These are phyloP conservation scores for Psococerastis gibbosa DNA, from an alignment of 2,888 invertebrate genomes.

Conservation along the genomic window DNA sequence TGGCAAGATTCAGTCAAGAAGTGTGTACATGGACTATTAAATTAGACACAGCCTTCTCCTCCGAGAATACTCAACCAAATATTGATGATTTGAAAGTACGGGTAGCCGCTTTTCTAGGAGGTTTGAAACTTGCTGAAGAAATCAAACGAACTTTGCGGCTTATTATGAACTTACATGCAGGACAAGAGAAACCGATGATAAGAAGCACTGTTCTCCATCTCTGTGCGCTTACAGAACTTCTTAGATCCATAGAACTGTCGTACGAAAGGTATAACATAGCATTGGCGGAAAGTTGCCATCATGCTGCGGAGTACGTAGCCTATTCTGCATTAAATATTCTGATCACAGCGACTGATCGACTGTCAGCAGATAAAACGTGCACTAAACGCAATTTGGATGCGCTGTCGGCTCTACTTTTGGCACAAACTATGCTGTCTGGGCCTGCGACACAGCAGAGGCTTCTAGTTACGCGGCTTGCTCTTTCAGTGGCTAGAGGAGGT, in stretches of 20 bases:
- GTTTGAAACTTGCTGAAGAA: slow-evolving; percentile 46
- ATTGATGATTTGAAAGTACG: slow-evolving; percentile 34
- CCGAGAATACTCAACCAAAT: slow-evolving; percentile 29
- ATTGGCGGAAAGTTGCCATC: slow-evolving; percentile 51
- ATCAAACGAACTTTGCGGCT: slow-evolving; percentile 37
- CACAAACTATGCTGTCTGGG: slow-evolving; percentile 31
- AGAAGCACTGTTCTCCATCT: slow-evolving; percentile 53
- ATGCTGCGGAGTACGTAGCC: slow-evolving; percentile 60
- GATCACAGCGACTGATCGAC: slow-evolving; percentile 30
- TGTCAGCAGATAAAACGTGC: slow-evolving; percentile 35
- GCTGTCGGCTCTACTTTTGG: slow-evolving; percentile 54
- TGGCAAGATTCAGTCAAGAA: slow-evolving; percentile 23
- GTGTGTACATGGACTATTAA: slow-evolving; percentile 41
- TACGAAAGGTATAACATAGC: slow-evolving; percentile 47
- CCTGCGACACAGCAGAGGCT: slow-evolving; percentile 41
- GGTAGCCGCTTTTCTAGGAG: slow-evolving; percentile 37
- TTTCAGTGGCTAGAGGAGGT: slow-evolving; percentile 36
- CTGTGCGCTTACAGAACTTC: slow-evolving; percentile 61
- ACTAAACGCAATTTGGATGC: slow-evolving; percentile 47
- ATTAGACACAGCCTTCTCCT: slow-evolving; percentile 32
- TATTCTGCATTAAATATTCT: slow-evolving; percentile 52
- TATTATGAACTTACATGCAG: slow-evolving; percentile 47
- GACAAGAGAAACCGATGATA: slow-evolving; percentile 54
- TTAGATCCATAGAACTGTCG: slow-evolving; percentile 55
- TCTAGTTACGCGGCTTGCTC: slow-evolving; percentile 42